Evolutionary conservation across 2,888 invertebrate species (phyloP), one percentile per base, ranked within the genome.

Genomic region (Nowickia ferox): DNA sequence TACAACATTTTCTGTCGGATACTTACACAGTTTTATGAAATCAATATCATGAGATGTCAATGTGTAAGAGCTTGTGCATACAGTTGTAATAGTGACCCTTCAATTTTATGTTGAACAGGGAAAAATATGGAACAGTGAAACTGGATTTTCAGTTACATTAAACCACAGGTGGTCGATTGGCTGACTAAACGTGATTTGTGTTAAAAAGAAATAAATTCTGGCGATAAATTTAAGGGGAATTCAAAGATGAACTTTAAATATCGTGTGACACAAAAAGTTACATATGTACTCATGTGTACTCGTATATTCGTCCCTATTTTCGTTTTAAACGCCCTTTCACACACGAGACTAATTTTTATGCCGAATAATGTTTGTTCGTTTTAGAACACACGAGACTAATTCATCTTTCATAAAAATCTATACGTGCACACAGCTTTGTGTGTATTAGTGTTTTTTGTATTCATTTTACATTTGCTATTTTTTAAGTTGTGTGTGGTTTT

Each of bases 91-190:
- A 30, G 71, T 61, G 59, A 59, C 59, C 57, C 48, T 17, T 59
- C 40, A 61, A 55, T 38, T 55, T 11, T 61, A 55, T 55, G 65
- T 46, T 46, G n/a, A 59, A 59, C 68, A 59, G 48, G 22, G 38
- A 17, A 61, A 63, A 55, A 77, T 59, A 19, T 83, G 57, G 2
- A 57, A 51, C 51, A 77, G 44, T 68, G n/a, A 66, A 82, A 65
- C 51, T 69, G n/a, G 57, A 63, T 38, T 76, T 65, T 53, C 19
- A 8, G n/a, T 40, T 57, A 63, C 69, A 71, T 42, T 57, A 66
- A 72, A 30, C 83, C 44, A 77, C 77, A 83, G 83, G 77, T 83
- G 77, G 61, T 51, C 55, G 15, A 55, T 63, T 30, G 11, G 55
- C 17, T 40, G 82, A 57, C 22, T 30, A n/a, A 59, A 63, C 55